These are phyloP conservation scores for Sebastiscus albofasciatus DNA, from an alignment of 2,797 vertebrate genomes.

Conservation along the genomic window DNA sequence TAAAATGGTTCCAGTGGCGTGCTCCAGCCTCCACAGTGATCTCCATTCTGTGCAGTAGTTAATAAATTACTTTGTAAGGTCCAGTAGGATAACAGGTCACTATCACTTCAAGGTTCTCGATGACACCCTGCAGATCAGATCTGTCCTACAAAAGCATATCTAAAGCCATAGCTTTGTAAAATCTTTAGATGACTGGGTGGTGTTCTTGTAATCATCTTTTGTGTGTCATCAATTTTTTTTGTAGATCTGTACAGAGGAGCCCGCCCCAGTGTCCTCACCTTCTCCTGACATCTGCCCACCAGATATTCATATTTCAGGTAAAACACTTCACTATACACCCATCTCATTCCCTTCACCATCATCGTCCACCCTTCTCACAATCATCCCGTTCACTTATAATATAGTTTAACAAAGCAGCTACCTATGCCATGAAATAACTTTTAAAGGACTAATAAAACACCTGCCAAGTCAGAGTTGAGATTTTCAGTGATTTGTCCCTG, in stretches of 20 bases:
- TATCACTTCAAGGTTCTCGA: background rate
- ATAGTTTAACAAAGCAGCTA: background rate
- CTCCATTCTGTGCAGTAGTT: background rate
- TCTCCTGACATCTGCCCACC: slow-evolving; percentile 88
- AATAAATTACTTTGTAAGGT: background rate
- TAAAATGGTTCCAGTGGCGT: background rate
- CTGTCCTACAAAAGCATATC: background rate
- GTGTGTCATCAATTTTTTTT: background rate
- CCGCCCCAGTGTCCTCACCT: slow-evolving; percentile 79
- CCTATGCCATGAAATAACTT: background rate
- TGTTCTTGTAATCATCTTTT: background rate
- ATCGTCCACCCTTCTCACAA: background rate
- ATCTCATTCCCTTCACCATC: background rate
- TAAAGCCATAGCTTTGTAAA: background rate
- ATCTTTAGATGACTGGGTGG: too few relatives aligned
- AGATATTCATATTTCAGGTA: slow-evolving; percentile 89
- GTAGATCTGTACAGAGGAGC: slow-evolving; percentile 79
- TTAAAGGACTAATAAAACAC: slow-evolving; percentile 8
- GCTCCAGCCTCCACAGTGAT: background rate
- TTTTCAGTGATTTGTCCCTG: slow-evolving; percentile 6
- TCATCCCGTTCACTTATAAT: background rate
- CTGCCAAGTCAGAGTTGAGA: background rate
- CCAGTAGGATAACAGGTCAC: background rate
- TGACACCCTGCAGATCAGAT: background rate
- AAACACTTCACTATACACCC: background rate